Evolutionary conservation across 1,140 invertebrate genomes (phyloP).

Genomic region (Scaptodrosophila lebanonensis): DNA sequence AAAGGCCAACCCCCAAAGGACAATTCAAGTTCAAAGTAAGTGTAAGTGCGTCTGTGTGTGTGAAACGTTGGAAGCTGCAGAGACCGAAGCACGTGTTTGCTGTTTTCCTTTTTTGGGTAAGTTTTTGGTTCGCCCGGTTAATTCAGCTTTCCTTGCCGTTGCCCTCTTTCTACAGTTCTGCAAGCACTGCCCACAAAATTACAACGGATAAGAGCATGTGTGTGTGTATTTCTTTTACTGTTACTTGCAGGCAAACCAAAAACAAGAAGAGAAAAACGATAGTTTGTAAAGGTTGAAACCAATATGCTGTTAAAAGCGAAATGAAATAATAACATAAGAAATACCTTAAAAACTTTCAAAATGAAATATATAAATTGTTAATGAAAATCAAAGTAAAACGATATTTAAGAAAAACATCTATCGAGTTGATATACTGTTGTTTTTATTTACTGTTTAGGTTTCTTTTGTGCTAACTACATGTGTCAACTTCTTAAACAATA

Average conservation of each 20-base stretch:
- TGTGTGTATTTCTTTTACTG: conserved; percentile 6
- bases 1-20: conserved; percentile 34
- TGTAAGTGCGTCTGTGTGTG: too few relatives aligned
- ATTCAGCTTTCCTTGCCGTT: too few relatives aligned
- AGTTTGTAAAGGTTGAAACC: too few relatives aligned
- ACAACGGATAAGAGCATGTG: conserved; percentile 3
- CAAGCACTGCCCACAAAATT: conserved; percentile 11
- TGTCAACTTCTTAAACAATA: too few relatives aligned
- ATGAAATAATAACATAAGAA: conserved; percentile 9
- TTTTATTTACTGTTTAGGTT: too few relatives aligned
- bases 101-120: conserved; percentile 40
- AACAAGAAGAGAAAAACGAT: neutral
- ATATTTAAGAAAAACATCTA: too few relatives aligned
- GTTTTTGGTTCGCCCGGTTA: conserved; percentile 38
- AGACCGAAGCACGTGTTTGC: conserved; percentile 15
- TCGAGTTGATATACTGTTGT: too few relatives aligned
- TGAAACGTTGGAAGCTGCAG: conserved; percentile 49
- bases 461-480: too few relatives aligned
- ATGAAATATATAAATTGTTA: conserved; percentile 9
- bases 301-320: conserved; percentile 5
- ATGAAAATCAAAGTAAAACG: too few relatives aligned
- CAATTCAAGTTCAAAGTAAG: conserved; percentile 58
- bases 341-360: conserved; percentile 22
- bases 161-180: conserved; percentile 31
- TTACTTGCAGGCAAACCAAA: neutral